Percentiles rank a stretch among this genome's conserved stretches.
phyloP scores from a whole-genome alignment of 2,888 invertebrate species.

The Dolichomitus sp. region DNA sequence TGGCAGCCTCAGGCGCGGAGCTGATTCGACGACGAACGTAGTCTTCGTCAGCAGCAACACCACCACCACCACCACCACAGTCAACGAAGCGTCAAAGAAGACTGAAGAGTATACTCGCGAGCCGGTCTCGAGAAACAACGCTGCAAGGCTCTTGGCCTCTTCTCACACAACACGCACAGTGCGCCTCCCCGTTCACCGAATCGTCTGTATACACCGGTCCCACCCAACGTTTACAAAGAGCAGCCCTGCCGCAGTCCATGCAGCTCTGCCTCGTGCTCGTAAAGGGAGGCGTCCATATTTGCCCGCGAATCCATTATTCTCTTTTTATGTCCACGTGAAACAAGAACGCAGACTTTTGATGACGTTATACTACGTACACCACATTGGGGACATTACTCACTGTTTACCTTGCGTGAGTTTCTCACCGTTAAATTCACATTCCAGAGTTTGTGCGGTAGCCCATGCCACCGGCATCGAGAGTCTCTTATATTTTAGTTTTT shows the following conservation, averaged over 20 bases:
- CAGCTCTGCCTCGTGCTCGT: slow-evolving; percentile 14
- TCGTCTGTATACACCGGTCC: slow-evolving; percentile 16
- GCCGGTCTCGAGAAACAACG: slow-evolving; percentile 2
- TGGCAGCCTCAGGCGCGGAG: slow-evolving; percentile 1
- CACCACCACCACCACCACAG: slow-evolving; percentile 1
- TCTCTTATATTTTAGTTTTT: background rate
- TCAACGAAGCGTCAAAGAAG: slow-evolving; percentile 9
- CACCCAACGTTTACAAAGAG: slow-evolving; percentile 2
- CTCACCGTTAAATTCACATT: slow-evolving; percentile 40
- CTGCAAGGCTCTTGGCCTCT: slow-evolving; percentile 12
- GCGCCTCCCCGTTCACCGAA: background rate
- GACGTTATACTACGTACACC: background rate
- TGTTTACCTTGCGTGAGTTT: slow-evolving; percentile 35
- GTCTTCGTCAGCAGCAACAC: slow-evolving; percentile 13
- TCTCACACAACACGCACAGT: background rate
- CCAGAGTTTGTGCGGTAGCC: background rate
- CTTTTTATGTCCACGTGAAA: slow-evolving; percentile 32
- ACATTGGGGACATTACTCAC: background rate
- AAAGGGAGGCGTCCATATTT: slow-evolving; percentile 33
- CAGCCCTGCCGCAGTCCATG: slow-evolving; percentile 23
- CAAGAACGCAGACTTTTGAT: slow-evolving; percentile 7
- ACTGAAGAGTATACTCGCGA: background rate
- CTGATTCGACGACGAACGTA: slow-evolving; percentile 12
- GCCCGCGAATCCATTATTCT: slow-evolving; percentile 32
- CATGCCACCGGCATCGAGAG: background rate